Conservation (phyloP, 2,888 invertebrate species). For the Caenorhabditis panamensis region DNA sequence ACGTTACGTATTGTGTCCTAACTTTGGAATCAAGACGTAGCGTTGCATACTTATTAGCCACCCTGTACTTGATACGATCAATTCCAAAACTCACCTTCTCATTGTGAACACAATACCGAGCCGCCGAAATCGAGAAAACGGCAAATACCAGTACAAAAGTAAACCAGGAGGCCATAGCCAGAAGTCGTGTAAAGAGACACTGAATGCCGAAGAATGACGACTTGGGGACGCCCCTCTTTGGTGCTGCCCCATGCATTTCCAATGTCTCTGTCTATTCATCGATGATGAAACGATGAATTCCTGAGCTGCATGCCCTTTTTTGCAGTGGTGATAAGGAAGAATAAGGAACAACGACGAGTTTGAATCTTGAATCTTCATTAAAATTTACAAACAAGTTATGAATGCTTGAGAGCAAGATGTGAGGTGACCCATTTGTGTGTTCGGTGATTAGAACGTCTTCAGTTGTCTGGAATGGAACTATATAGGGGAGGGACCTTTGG, state of each 20-base stretch:
- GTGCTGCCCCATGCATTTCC: conserved; percentile 31
- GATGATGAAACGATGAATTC: conserved; percentile 52
- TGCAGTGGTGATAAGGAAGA: neutral
- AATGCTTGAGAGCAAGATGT: neutral
- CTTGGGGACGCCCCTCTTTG: neutral
- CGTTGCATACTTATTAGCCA: no score
- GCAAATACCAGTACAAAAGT: conserved; percentile 20
- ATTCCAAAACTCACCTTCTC: conserved; percentile 45
- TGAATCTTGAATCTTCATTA: neutral
- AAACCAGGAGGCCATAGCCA: neutral
- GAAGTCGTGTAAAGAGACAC: neutral
- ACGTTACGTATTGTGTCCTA: no score
- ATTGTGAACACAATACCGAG: conserved; percentile 54
- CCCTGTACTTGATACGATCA: no score
- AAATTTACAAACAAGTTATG: neutral
- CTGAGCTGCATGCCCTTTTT: conserved; percentile 15
- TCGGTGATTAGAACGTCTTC: conserved; percentile 25
- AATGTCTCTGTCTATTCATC: conserved; percentile 36
- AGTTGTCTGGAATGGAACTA: conserved; percentile 35
- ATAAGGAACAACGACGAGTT: neutral
- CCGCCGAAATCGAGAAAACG: neutral
- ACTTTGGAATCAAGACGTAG: no score
- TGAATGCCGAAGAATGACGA: neutral
- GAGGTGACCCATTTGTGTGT: neutral
- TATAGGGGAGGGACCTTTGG: no score